Conservation (phyloP, 2,888 invertebrate species). For the Sinhomidia bicolor region DNA sequence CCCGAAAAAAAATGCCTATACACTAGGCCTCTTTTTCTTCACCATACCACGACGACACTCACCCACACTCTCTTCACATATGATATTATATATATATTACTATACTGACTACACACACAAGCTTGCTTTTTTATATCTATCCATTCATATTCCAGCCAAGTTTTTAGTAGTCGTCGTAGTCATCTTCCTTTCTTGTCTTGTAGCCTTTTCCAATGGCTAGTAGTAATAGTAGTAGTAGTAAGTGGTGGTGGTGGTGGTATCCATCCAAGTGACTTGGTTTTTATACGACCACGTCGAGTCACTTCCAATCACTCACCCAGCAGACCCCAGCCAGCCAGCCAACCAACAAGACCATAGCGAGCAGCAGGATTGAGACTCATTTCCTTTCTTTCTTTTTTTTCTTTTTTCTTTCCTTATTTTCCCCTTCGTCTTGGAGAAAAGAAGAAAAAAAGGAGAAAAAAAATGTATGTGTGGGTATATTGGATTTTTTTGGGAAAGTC, state of each 20-base stretch:
- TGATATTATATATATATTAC: too few relatives aligned
- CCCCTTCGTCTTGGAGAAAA: too few relatives aligned
- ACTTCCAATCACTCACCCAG: slow-evolving; percentile 24
- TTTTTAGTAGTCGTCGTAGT: slow-evolving; percentile 9
- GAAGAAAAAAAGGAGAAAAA: too few relatives aligned
- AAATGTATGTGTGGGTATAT: slow-evolving; percentile 13
- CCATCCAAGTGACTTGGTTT: slow-evolving; percentile 2
- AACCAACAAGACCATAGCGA: slow-evolving; percentile 15
- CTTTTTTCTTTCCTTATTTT: neutral
- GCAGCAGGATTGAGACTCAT: neutral
- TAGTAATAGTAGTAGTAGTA: neutral
- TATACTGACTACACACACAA: too few relatives aligned
- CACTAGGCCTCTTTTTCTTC: too few relatives aligned
- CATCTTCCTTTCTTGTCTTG: neutral
- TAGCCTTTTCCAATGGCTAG: slow-evolving; percentile 23
- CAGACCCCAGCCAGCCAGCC: too few relatives aligned
- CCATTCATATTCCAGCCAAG: neutral
- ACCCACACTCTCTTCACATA: too few relatives aligned
- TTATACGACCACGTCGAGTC: slow-evolving; percentile 2
- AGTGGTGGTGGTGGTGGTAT: neutral
- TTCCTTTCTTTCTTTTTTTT: slow-evolving; percentile 26
- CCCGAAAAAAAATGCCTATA: neutral
- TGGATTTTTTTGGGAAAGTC: slow-evolving; percentile 39
- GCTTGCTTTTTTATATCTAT: too few relatives aligned
- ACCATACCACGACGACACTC: too few relatives aligned